Evolutionary conservation across 2,888 invertebrate genomes (phyloP).

Genomic region (Tipula vernalis): DNA sequence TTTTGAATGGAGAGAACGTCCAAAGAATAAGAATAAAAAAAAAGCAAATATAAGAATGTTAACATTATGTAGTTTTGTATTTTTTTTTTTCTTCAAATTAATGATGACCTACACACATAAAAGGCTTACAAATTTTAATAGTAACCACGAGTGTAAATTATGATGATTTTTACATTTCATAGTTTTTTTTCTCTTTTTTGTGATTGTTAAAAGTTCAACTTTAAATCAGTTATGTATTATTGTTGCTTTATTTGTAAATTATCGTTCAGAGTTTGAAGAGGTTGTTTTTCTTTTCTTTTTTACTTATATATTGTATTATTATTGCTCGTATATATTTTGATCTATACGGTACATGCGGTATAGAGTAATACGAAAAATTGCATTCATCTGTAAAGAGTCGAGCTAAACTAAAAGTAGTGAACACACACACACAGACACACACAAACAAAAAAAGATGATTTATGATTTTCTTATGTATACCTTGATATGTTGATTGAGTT

Average conservation of each 20-base stretch:
- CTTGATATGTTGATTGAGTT: constrained; percentile 4
- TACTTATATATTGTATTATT: neutral
- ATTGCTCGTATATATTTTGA: neutral
- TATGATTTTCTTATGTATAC: neutral
- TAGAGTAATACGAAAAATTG: neutral
- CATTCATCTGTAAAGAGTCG: neutral
- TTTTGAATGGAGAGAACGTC: neutral
- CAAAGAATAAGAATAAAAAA: neutral
- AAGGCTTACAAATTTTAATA: constrained; percentile 7
- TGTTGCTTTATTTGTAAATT: neutral
- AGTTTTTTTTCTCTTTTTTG: neutral
- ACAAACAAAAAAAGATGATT: neutral
- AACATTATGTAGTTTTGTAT: neutral
- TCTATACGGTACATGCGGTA: neutral
- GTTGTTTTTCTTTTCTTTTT: neutral
- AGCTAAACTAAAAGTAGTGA: neutral
- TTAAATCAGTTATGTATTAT: neutral
- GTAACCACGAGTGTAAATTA: constrained; percentile 9
- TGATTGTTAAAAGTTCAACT: neutral
- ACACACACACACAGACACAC: neutral
- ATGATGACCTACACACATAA: constrained; percentile 5
- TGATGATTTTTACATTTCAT: neutral
- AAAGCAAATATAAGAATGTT: neutral
- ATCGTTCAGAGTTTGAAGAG: neutral
- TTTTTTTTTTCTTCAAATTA: neutral